phyloP scores from a whole-genome alignment of 1,140 invertebrate species.

The Zaprionus gabonicus region DNA sequence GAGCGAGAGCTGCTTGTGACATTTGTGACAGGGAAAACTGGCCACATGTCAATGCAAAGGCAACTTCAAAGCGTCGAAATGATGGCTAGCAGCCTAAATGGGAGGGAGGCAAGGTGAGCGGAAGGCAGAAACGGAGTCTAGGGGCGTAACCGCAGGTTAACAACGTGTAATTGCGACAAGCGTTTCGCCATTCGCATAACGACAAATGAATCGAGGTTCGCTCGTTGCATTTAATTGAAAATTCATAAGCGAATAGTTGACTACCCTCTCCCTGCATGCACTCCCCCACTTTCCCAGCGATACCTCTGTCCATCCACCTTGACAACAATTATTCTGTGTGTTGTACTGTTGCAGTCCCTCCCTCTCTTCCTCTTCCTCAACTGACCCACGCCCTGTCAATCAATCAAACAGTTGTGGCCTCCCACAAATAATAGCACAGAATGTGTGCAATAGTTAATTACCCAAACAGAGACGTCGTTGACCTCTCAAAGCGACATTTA shows the following conservation, averaged over 20 bases:
- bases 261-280: neutral
- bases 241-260: conserved; percentile 55
- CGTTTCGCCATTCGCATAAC: conserved; percentile 72
- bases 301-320: neutral
- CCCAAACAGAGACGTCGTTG: conserved; percentile 54
- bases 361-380: neutral
- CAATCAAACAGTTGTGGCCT: conserved; percentile 38
- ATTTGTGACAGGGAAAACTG: conserved; percentile 58
- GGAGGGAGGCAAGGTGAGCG: neutral
- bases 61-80: conserved; percentile 75
- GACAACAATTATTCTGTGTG: conserved; percentile 59
- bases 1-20: conserved; percentile 19
- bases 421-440: conserved; percentile 25
- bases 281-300: neutral
- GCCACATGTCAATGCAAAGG: conserved; percentile 75
- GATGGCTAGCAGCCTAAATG: conserved; percentile 34
- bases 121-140: neutral
- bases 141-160: conserved; percentile 51
- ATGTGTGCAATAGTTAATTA: conserved; percentile 61
- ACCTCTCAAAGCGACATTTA: conserved; percentile 40
- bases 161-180: conserved; percentile 64
- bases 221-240: conserved; percentile 61
- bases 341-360: conserved; percentile 7
- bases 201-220: conserved; percentile 49
- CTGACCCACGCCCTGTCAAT: conserved; percentile 18